Evolutionary conservation across 1,140 invertebrate species (phyloP).

Genomic region (Megalopta genalis): DNA sequence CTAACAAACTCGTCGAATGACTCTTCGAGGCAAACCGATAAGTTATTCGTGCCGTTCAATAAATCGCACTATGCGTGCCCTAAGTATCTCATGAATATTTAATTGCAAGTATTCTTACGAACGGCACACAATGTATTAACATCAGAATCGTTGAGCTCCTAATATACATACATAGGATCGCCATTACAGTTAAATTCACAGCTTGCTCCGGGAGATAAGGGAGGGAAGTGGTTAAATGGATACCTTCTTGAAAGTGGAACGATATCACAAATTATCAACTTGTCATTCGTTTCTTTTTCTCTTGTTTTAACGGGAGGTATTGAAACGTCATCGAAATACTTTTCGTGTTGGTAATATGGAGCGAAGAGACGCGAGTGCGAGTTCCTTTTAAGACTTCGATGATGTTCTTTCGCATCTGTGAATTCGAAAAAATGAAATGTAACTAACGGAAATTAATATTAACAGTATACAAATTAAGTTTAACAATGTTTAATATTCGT

Average conservation of each 20-base stretch:
- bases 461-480: too few relatives aligned
- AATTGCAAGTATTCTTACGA: slow-evolving; percentile 16
- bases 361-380: too few relatives aligned
- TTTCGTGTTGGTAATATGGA: neutral
- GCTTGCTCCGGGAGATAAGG: neutral
- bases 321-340: too few relatives aligned
- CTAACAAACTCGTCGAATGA: neutral
- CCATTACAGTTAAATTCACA: neutral
- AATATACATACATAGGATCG: neutral
- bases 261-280: slow-evolving; percentile 3
- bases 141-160: slow-evolving; percentile 12
- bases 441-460: too few relatives aligned
- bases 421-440: too few relatives aligned
- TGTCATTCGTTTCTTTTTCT: neutral
- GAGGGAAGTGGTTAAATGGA: neutral
- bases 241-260: neutral
- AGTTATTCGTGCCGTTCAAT: slow-evolving; percentile 11
- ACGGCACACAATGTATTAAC: slow-evolving; percentile 18
- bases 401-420: too few relatives aligned
- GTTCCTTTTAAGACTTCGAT: too few relatives aligned
- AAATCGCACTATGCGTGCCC: neutral
- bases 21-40: neutral
- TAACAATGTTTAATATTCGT: too few relatives aligned
- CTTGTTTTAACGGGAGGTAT: too few relatives aligned
- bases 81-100: slow-evolving; percentile 25